Evolutionary conservation across 2,113 vertebrate species (phyloP).

Genomic region (Chloebia gouldiae): DNA sequence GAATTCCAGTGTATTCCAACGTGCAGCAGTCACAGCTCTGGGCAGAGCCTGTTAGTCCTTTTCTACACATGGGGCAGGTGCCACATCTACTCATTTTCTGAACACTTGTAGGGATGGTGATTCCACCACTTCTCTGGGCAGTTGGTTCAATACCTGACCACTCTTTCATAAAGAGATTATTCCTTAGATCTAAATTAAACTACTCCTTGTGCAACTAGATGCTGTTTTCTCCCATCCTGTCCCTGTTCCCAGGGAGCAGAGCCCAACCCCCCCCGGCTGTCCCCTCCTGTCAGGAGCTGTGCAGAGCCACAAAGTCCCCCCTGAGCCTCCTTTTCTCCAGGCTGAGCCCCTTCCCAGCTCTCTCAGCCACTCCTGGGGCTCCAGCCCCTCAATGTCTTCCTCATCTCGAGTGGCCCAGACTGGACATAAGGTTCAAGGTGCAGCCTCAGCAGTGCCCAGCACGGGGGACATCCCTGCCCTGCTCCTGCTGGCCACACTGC

Average conservation of each 20-base stretch:
- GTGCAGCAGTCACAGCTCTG: background rate
- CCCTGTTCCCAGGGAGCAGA: background rate
- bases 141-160: accelerated
- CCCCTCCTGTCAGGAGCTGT: background rate
- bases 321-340: background rate
- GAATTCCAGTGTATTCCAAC: background rate
- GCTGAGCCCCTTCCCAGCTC: background rate
- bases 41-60: background rate
- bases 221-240: background rate
- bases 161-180: background rate
- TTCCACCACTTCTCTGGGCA: background rate
- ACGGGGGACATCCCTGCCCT: background rate
- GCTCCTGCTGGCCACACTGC: background rate
- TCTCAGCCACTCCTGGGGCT: no score
- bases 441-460: background rate
- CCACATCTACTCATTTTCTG: background rate
- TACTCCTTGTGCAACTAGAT: background rate
- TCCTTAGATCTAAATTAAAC: background rate
- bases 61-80: background rate
- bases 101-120: background rate
- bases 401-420: background rate
- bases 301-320: background rate
- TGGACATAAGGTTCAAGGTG: accelerated
- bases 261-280: accelerated
- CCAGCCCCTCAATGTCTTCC: background rate